phyloP scores from a whole-genome alignment of 2,113 vertebrate genomes.

The Cyanocitta stelleri region DNA sequence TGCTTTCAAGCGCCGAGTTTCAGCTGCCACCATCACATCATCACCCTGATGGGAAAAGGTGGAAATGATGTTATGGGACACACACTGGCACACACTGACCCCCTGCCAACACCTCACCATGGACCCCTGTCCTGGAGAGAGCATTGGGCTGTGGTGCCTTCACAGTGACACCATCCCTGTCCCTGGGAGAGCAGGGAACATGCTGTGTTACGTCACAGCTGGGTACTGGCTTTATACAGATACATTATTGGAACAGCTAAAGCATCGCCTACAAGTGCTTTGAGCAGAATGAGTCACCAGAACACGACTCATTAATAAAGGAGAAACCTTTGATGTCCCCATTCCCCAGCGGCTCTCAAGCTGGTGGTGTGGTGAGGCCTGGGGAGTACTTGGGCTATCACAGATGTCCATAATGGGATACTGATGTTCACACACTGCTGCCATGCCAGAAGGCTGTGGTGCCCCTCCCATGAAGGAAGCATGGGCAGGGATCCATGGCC shows the following conservation, averaged over 20 bases:
- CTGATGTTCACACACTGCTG: not conserved
- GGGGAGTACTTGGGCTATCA: not conserved
- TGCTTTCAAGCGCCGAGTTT: not conserved
- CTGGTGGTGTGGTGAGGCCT: not conserved
- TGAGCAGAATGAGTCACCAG: not conserved
- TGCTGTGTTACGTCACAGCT: not conserved
- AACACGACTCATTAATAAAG: not conserved
- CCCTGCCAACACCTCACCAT: not conserved
- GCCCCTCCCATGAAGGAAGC: not conserved
- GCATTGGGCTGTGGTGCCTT: not conserved
- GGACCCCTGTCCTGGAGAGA: not conserved
- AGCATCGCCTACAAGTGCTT: not conserved
- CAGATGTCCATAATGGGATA: not conserved
- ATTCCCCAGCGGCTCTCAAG: not conserved
- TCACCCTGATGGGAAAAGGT: not conserved
- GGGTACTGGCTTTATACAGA: not conserved
- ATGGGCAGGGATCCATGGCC: not conserved
- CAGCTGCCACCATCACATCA: accelerated
- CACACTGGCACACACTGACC: too few relatives aligned
- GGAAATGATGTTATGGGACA: not conserved
- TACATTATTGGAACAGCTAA: not conserved
- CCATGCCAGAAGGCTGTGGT: accelerated
- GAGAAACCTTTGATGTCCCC: conserved; percentile 10
- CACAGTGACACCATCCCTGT: not conserved
- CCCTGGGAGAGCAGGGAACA: accelerated